Evolutionary conservation across 2,113 vertebrate species (phyloP).

Genomic region (Halichoeres trimaculatus): DNA sequence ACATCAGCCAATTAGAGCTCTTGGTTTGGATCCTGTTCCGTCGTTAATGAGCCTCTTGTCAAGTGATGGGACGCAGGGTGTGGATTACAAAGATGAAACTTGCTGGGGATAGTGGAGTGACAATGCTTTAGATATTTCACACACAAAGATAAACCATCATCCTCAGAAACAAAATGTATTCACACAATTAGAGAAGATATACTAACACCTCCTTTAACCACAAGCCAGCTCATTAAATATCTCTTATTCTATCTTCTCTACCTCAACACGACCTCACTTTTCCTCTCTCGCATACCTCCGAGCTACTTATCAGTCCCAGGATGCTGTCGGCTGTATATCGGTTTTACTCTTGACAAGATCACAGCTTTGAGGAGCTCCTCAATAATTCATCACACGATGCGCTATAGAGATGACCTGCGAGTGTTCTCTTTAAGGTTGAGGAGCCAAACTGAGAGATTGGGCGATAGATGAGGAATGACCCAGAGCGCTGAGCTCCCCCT

Average conservation of each 20-base stretch:
- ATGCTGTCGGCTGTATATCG: slow-evolving; percentile 53
- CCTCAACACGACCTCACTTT: slow-evolving; percentile 40
- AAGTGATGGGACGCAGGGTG: slow-evolving; percentile 23
- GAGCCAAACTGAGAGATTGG: slow-evolving; percentile 38
- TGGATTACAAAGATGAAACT: slow-evolving; percentile 34
- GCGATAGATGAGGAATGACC: slow-evolving; percentile 48
- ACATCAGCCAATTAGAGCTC: slow-evolving; percentile 76
- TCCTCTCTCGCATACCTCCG: slow-evolving; percentile 15
- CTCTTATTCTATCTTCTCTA: slow-evolving; percentile 23
- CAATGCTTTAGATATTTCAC: no score
- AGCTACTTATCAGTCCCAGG: slow-evolving; percentile 61
- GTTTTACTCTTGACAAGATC: slow-evolving; percentile 66
- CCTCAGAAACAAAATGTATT: not conserved
- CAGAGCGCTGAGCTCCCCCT: not conserved
- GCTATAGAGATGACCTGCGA: slow-evolving; percentile 41
- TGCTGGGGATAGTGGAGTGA: not conserved
- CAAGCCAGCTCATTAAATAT: slow-evolving; percentile 21
- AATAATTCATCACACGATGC: slow-evolving; percentile 66
- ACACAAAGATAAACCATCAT: not conserved
- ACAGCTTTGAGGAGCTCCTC: slow-evolving; percentile 60
- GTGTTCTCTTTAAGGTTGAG: slow-evolving; percentile 41
- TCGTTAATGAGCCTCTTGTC: slow-evolving; percentile 68
- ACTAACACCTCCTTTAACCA: not conserved
- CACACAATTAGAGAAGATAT: slow-evolving; percentile 5
- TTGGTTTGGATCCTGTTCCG: slow-evolving; percentile 52